Evolutionary conservation across 2,888 invertebrate species (phyloP), one percentile per base, ranked within the genome.

Genomic region (Dioctria linearis): DNA sequence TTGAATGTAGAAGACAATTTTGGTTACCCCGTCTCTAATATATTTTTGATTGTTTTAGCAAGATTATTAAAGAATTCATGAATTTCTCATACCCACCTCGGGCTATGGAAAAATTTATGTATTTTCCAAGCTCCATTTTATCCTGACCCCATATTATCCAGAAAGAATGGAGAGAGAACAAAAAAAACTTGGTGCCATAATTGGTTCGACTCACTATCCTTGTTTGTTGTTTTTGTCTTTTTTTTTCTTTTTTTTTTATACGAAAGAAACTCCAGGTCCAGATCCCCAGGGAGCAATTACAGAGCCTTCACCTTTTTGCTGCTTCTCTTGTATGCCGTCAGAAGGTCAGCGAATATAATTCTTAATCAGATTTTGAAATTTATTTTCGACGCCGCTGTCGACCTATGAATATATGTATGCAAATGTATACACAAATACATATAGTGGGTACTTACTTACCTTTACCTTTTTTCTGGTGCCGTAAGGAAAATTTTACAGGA

Each of bases 351-450:
- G 42, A 65, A 65, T 25, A 25, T 65, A 65, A 65, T 65, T 42
- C 65, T 65, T 65, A 65, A 65, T 65, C 65, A 65, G 65, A 65
- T 65, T 65, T 65, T 65, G 65, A 65, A 65, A 65, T 65, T 65
- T 65, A 65, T 65, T 65, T 65, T 65, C 65, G 65, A 63, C 63
- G 63, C 40, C 40, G 39, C 40, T 63, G 11, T 63, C 11, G 63
- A 65, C 65, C 13, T 65, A 5, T 25, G 25, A 25, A 25, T 25
- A 25, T 25, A 25, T 25, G 25, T 25, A 25, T 25, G 25, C 25
- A 25, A 25, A 25, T 25, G 25, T 25, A 25, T 25, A 25, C 25
- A 25, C 25, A 25, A 0, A 25, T 25, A 25, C 25, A 25, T 25
- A 25, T 25, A 25, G 25, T 25, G 25, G 25, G 25, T 25, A 25